phyloP scores from a whole-genome alignment of 35 echinoderm and acorn worm species.

The Eucidaris tribuloides region DNA sequence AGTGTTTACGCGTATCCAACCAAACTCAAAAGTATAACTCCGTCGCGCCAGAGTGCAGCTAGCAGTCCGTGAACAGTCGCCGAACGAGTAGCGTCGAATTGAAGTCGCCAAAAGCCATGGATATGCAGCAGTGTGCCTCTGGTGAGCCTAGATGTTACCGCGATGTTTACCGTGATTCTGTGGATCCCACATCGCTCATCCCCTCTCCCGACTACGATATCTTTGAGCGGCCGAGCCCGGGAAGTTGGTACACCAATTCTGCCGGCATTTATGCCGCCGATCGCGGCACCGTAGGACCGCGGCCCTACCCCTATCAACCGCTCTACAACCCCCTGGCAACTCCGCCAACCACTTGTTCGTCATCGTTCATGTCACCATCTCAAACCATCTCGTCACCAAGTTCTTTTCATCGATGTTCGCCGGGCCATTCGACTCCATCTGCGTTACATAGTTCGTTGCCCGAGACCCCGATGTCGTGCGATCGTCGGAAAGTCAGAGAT shows the following conservation, averaged over 20 bases:
- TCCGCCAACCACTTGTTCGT: constrained; percentile 11
- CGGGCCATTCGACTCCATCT: constrained; percentile 1
- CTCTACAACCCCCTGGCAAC: background rate
- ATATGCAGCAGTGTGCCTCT: constrained; percentile 30
- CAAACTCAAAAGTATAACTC: constrained; percentile 42
- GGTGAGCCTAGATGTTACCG: background rate
- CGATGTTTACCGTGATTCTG: constrained; percentile 14
- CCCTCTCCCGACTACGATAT: constrained; percentile 5
- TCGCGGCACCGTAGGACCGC: constrained; percentile 7
- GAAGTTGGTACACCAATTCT: constrained; percentile 19
- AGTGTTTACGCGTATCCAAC: constrained; percentile 67
- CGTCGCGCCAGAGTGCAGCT: constrained; percentile 32
- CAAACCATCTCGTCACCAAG: background rate
- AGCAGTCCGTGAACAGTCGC: constrained; percentile 18
- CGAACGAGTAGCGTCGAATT: constrained; percentile 10
- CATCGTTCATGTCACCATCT: background rate
- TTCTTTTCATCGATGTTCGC: constrained; percentile 9
- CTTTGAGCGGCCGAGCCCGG: background rate
- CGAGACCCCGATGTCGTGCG: constrained; percentile 2
- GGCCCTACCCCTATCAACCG: background rate
- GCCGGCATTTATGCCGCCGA: constrained; percentile 9
- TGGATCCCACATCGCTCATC: constrained; percentile 23
- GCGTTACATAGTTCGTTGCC: background rate
- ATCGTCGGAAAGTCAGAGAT: background rate
- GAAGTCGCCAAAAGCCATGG: background rate